Percentiles rank a stretch among this genome's conserved stretches.
These are phyloP conservation scores for Callipepla squamata DNA, from an alignment of 2,113 vertebrate species.

Conservation along the genomic window DNA sequence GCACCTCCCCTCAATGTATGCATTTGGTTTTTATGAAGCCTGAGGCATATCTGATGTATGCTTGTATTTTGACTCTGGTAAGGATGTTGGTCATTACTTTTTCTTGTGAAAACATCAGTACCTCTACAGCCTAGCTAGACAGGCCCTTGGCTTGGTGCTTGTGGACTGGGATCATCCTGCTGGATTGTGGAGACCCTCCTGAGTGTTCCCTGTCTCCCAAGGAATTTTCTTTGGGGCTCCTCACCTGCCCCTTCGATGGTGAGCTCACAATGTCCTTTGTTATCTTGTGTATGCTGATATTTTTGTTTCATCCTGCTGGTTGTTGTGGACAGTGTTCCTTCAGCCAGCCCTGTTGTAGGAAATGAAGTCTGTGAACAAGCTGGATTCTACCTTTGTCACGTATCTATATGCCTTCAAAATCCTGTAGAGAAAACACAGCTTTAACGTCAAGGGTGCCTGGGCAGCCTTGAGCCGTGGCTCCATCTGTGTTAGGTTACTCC, in stretches of 20 bases:
- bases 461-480: background rate
- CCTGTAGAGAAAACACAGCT: conserved; percentile 1
- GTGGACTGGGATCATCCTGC: rapidly evolving
- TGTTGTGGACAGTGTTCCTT: conserved; percentile 93
- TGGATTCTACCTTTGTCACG: conserved; percentile 96
- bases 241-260: conserved; percentile 73
- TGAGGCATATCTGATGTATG: background rate
- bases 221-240: background rate
- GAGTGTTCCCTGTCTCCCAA: background rate
- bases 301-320: conserved; percentile 77
- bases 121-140: background rate
- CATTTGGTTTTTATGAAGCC: background rate
- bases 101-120: background rate
- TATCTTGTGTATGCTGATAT: conserved; percentile 85
- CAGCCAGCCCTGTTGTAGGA: conserved; percentile 93
- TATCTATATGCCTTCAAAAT: conserved; percentile 80
- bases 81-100: background rate
- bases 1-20: background rate
- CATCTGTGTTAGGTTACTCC: background rate
- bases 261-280: conserved; percentile 83
- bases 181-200: background rate
- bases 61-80: background rate
- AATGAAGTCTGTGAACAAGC: conserved; percentile 94
- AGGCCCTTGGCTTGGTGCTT: background rate
- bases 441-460: background rate